Base-by-base conservation (phyloP, 2,888 invertebrate species). In the Cephus runcator region DNA sequence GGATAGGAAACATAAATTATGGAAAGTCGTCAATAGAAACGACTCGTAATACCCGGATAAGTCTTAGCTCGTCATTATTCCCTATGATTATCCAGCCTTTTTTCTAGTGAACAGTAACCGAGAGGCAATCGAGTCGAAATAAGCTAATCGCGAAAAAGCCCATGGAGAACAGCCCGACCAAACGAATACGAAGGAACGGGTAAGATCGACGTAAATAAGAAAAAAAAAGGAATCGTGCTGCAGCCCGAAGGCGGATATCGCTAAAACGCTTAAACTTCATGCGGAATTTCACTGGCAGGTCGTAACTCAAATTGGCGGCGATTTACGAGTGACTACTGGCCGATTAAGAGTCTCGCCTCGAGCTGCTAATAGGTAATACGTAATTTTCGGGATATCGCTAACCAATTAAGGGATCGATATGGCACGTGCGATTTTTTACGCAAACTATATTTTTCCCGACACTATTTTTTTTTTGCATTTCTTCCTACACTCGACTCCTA, bases 271-370 rank as follows among this genome's bases (percentile, higher is more conserved):
- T 56, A 56, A 34, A 34, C 71, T 31, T 30, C 31, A 15, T 35
- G 34, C 34, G 75, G 73, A 76, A 79, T 75, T 73, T 69, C 69
- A 77, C 40, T 40, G 75, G 68, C 76, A 79, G 77, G 79, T 81
- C 81, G 76, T 77, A 75, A 80, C 77, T 73, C 75, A 79, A 75
- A 80, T 79, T 73, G 73, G 69, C 75, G 71, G 73, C 76, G 78
- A 78, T 81, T 79, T 78, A 78, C 79, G 81, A 75, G 75, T 79
- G 12, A 73, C 69, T 76, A 80, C 81, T 77, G 76, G 69, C 76
- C 69, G 74, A 79, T 78, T 81, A 68, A 78, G 78, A 79, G 78
- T 75, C 36, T 78, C 69, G 77, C 74, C 23, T 56, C 40, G 31
- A 69, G 69, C 71, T 6, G 71, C 69, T 77, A 80, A 81, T 81